These are phyloP conservation scores for Triplophysa tibetana DNA, from an alignment of 2,113 vertebrate genomes.

Conservation along the genomic window DNA sequence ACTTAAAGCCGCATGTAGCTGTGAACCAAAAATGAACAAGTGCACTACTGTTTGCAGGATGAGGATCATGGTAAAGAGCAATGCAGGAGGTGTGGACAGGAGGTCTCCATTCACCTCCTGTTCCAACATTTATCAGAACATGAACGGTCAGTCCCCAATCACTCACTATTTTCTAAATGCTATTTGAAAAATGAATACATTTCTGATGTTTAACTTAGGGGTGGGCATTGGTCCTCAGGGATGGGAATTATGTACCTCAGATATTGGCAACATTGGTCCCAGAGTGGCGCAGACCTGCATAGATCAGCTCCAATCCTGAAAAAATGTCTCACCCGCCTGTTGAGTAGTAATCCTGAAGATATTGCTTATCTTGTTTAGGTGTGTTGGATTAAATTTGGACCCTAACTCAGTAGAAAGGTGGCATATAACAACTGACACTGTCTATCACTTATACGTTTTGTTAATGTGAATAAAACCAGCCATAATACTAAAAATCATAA, in stretches of 20 bases:
- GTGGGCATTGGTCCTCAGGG: no score
- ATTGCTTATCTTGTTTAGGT: no score
- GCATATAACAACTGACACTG: neutral
- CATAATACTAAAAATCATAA: no score
- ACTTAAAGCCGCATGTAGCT: neutral
- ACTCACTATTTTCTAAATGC: neutral
- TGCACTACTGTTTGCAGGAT: neutral
- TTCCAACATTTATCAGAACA: neutral
- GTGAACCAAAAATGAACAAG: conserved; percentile 7
- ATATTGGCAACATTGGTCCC: no score
- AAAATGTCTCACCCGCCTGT: no score
- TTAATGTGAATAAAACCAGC: no score
- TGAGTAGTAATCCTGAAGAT: neutral
- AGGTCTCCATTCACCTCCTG: conserved; percentile 32
- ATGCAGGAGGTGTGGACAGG: conserved; percentile 19
- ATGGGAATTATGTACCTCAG: no score
- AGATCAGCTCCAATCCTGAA: no score
- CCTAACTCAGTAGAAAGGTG: neutral
- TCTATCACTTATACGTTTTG: no score
- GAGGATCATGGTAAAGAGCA: neutral
- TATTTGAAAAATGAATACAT: neutral
- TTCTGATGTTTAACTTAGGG: no score
- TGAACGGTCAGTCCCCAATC: conserved; percentile 1
- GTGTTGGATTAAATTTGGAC: neutral
- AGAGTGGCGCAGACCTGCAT: no score